phyloP scores from a whole-genome alignment of 2,113 vertebrate species.

The Grammomys surdaster region DNA sequence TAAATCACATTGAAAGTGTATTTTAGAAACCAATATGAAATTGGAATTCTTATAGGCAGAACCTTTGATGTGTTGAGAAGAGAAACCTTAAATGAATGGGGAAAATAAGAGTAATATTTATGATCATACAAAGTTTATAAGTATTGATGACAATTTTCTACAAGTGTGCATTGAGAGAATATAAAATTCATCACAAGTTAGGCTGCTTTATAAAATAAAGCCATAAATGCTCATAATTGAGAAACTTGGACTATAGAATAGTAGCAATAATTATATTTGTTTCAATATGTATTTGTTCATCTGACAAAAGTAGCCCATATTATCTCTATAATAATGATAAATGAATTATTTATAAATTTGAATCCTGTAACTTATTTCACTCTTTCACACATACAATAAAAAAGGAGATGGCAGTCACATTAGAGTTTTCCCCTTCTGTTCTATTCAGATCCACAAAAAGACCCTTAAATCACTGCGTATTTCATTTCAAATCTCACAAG shows the following conservation, averaged over 20 bases:
- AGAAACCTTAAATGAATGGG: neutral
- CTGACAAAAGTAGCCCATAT: neutral
- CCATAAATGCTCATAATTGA: neutral
- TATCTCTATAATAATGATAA: neutral
- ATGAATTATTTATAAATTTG: neutral
- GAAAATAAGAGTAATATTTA: neutral
- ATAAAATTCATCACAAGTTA: conserved; percentile 3
- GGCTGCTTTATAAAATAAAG: conserved; percentile 10
- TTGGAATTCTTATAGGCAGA: conserved; percentile 43
- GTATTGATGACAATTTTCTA: neutral
- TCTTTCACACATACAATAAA: neutral
- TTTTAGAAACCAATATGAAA: conserved; percentile 30
- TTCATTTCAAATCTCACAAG: conserved; percentile 5
- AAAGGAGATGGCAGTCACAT: neutral
- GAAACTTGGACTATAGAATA: neutral
- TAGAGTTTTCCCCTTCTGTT: conserved; percentile 46
- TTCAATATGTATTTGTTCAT: neutral
- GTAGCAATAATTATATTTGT: neutral
- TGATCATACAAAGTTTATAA: neutral
- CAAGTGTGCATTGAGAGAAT: conserved; percentile 8
- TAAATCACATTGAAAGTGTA: conserved; percentile 18
- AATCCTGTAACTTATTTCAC: neutral
- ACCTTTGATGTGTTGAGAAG: conserved; percentile 31
- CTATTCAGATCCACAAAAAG: neutral
- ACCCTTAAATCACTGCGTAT: neutral